Evolutionary conservation across 2,888 invertebrate genomes (phyloP), one percentile per base, ranked within the genome.

Genomic region (Dasysyrphus albostriatus): DNA sequence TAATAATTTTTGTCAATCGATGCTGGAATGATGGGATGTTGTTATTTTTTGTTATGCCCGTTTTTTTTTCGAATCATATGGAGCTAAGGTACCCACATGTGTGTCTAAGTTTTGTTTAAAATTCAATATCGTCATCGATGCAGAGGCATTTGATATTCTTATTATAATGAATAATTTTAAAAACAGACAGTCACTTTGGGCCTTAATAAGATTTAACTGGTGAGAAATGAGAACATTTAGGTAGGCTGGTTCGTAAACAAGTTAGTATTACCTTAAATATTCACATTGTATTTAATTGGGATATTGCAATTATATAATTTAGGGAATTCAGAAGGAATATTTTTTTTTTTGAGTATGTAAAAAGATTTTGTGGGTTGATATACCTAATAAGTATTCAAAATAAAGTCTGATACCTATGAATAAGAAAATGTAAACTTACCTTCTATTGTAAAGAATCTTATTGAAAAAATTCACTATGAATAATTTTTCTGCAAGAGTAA

Each of bases 1-100:
- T 82, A 74, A 85, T 85, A 82, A 82, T 73, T 82, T 85, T 82
- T 85, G 85, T 82, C 85, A 77, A 82, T 77, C 51, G 73, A 73
- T 69, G 47, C 8, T 32, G 65, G 14, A 65, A 74, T 10, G 39
- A 10, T 5, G 39, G 44, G 37, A 59, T 56, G 51, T 10, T 54
- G 42, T 51, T 69, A 24, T 34, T 51, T 37, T 24, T 16, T 5
- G 19, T 2, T 39, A 34, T 16, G 61, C 5, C 37, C 19, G 14
- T 69, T 34, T 67, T 37, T 34, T 39, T 69, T 51, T 12, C 19
- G 51, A 51, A 32, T 67, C 34, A 34, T 67, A 49, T 63, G 63
- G 37, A 59, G 12, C 34, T n/a, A 24, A 54, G 32, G 14, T 29
- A 24, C 24, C 14, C 2, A 9, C 42, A 19, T 58, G 58, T 24